Evolutionary conservation across 2,888 invertebrate genomes (phyloP).

Genomic region (Diadromus collaris): DNA sequence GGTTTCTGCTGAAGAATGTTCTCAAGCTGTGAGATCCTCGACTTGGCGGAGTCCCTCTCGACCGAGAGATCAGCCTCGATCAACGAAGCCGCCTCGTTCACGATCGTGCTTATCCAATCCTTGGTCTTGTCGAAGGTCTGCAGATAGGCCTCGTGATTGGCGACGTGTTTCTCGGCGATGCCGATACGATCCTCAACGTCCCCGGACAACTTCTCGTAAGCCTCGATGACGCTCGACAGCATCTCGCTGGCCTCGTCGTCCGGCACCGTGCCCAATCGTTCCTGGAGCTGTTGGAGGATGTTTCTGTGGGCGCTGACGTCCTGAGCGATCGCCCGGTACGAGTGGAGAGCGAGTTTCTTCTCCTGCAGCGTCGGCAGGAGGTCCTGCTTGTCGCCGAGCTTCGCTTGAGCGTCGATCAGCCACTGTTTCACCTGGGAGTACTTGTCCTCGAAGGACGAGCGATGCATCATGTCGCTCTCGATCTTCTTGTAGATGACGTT

Average conservation of each 20-base stretch:
- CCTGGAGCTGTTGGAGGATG: slow-evolving; percentile 91
- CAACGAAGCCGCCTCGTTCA: slow-evolving; percentile 87
- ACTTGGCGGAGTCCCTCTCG: slow-evolving; percentile 90
- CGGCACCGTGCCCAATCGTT: slow-evolving; percentile 89
- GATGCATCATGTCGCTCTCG: slow-evolving; percentile 93
- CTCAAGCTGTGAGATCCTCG: slow-evolving; percentile 88
- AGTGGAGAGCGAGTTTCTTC: slow-evolving; percentile 93
- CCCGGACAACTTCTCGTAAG: slow-evolving; percentile 86
- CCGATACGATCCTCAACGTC: slow-evolving; percentile 86
- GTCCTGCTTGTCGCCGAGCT: slow-evolving; percentile 87
- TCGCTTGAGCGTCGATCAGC: slow-evolving; percentile 90
- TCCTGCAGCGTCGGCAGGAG: slow-evolving; percentile 91
- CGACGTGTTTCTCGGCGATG: slow-evolving; percentile 86
- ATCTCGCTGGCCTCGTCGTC: slow-evolving; percentile 91
- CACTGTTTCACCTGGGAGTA: slow-evolving; percentile 93
- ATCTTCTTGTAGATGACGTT: slow-evolving; percentile 93
- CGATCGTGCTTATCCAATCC: slow-evolving; percentile 90
- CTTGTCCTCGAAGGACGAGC: slow-evolving; percentile 96
- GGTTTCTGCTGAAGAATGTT: slow-evolving; percentile 87
- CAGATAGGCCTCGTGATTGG: slow-evolving; percentile 91
- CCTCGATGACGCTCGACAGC: slow-evolving; percentile 87
- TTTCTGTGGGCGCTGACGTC: slow-evolving; percentile 93
- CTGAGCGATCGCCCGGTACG: slow-evolving; percentile 89
- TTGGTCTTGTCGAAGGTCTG: slow-evolving; percentile 91
- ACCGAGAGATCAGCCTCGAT: slow-evolving; percentile 89